Base-by-base conservation (phyloP, 2,113 vertebrate genomes). In the Nyctibius bracteatus region DNA sequence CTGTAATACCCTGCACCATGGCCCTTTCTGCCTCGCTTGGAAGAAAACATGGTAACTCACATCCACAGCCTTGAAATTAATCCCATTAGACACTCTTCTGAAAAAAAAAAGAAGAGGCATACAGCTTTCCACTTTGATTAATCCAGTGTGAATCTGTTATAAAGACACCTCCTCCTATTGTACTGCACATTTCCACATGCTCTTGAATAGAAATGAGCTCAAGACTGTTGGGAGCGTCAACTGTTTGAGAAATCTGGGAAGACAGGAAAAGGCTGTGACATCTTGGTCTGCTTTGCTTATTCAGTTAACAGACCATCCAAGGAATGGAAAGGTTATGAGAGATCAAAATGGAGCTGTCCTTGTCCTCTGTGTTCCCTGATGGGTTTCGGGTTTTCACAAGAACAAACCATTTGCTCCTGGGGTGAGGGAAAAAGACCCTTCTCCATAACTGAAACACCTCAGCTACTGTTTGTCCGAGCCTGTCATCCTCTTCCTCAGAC, bases 1-100 rank as follows among this genome's bases (percentile, higher is more conserved):
- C 66, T 9, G 2, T 66, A 71, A 57, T 57, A 46, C 63, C 70
- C 37, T 35, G 58, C 39, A 62, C 35, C 46, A 9, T 95, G 94
- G 84, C 95, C 72, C 78, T 79, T 68, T 82, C 58, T 94, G 75
- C 57, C 41, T 83, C 15, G 20, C 88, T 59, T 80, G 59, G 51
- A 78, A 92, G 49, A 44, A 82, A 78, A 13, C 33, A 52, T 37
- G 39, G 43, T 87, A 80, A 61, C 82, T 91, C 74, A 62, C 55
- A 75, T 97, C 94, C 91, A 91, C 84, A 90, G 94, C 78, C 89
- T 96, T 74, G 87, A 92, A 91, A 95, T 91, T 97, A 97, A 98
- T 98, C 96, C 96, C 94, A 91, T 98, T 98, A 96, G 89, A 71
- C 30, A n/a, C 72, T 52, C 70, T 85, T 84, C 72, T 91, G 71